A percentile compares a stretch with the other conserved stretches of the same genome.
These are phyloP conservation scores for Halcyon smyrnensis DNA, from an alignment of 2,797 vertebrate genomes.

Conservation along the genomic window DNA sequence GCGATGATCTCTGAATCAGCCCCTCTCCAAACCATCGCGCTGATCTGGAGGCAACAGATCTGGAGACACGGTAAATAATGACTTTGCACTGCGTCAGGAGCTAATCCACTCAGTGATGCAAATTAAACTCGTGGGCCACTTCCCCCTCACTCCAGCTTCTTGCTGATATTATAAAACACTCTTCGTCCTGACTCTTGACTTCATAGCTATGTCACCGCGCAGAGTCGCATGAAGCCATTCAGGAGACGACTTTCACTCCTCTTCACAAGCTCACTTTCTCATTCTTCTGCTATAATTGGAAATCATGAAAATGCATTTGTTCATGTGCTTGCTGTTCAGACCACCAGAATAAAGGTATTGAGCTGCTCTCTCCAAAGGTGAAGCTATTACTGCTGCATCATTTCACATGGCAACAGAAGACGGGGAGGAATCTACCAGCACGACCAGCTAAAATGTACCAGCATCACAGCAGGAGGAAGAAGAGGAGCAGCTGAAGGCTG, in stretches of 20 bases:
- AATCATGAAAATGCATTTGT: conserved; percentile 51
- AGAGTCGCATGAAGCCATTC: conserved; percentile 6
- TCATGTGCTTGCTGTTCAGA: neutral
- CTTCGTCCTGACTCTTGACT: neutral
- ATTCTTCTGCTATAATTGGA: conserved; percentile 59
- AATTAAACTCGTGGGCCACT: conserved; percentile 51
- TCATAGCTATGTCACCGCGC: neutral
- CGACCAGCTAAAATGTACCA: neutral
- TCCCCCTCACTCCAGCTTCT: conserved; percentile 62
- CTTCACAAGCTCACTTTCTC: conserved; percentile 32
- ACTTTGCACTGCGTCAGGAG: conserved; percentile 62
- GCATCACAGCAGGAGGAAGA: conserved; percentile 3
- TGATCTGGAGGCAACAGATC: neutral
- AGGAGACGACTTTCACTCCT: conserved; percentile 18
- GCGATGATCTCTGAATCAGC: conserved; percentile 32
- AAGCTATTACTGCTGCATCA: conserved; percentile 2
- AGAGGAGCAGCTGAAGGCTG: conserved; percentile 19
- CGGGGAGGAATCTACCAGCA: neutral
- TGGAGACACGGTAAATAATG: conserved; percentile 50
- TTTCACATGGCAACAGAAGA: neutral
- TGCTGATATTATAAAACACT: neutral
- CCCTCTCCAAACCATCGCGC: neutral
- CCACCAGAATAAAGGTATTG: neutral
- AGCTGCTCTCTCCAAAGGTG: conserved; percentile 3
- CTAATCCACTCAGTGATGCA: conserved; percentile 66